These are phyloP conservation scores for Chlamydotis undulata DNA, from an alignment of 2,113 vertebrate species.

Conservation along the genomic window DNA sequence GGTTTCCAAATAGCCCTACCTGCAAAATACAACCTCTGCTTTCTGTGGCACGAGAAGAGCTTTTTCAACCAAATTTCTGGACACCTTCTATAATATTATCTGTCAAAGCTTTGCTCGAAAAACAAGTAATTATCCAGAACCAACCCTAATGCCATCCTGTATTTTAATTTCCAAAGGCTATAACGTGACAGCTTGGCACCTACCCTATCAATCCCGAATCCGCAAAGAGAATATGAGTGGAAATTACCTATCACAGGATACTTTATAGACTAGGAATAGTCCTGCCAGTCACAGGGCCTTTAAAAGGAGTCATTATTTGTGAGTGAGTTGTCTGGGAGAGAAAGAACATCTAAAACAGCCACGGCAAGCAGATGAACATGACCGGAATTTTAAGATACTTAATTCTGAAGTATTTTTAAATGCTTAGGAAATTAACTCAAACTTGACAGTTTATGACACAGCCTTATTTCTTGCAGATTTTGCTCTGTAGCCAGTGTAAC, in stretches of 20 bases:
- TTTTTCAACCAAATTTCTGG: background rate
- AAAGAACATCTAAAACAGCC: background rate
- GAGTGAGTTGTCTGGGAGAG: background rate
- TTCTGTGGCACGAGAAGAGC: background rate
- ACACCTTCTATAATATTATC: background rate
- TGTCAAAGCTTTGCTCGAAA: slow-evolving; percentile 20
- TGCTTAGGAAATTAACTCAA: background rate
- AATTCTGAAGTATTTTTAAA: background rate
- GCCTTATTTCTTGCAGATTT: background rate
- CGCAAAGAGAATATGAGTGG: slow-evolving; percentile 8
- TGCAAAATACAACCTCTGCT: slow-evolving; percentile 31
- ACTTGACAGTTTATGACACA: background rate
- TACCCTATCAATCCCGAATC: background rate
- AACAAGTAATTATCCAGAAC: slow-evolving; percentile 24
- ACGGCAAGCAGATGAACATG: background rate
- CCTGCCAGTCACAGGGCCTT: slow-evolving; percentile 14
- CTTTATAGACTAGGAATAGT: background rate
- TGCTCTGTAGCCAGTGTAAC: background rate
- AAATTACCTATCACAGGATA: slow-evolving; percentile 3
- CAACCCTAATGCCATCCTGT: background rate
- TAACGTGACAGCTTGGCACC: slow-evolving; percentile 22
- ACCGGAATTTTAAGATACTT: background rate
- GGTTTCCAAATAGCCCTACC: background rate
- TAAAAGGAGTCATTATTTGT: slow-evolving; percentile 43
- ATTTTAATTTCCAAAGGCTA: slow-evolving; percentile 40